Percentiles rank a stretch among this genome's conserved stretches.
phyloP scores from a whole-genome alignment of 2,888 invertebrate genomes.

The Prenolepis imparis region DNA sequence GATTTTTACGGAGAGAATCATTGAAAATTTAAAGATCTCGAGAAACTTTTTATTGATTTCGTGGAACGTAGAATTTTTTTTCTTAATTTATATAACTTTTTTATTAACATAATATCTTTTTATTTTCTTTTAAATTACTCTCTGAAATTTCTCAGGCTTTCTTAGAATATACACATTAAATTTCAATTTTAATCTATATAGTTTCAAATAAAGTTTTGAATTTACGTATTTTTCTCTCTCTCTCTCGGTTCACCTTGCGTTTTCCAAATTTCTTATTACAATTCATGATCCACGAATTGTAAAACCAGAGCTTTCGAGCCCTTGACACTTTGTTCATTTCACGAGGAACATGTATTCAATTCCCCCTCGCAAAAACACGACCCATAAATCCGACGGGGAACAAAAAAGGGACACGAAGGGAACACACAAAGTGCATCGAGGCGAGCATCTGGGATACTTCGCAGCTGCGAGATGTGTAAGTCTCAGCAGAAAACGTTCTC shows the following conservation, averaged over 20 bases:
- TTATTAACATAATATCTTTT: neutral
- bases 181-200: neutral
- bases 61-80: neutral
- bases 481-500: constrained; percentile 58
- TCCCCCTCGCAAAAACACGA: constrained; percentile 39
- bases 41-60: neutral
- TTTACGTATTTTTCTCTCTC: neutral
- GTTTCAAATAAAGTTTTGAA: neutral
- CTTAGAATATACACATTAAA: neutral
- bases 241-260: neutral
- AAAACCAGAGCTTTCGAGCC: neutral
- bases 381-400: constrained; percentile 35
- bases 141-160: neutral
- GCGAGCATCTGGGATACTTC: constrained; percentile 56
- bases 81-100: neutral
- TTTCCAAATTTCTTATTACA: neutral
- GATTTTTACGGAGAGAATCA: neutral
- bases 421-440: constrained; percentile 53
- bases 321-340: constrained; percentile 33
- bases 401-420: constrained; percentile 32
- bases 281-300: neutral
- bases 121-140: neutral
- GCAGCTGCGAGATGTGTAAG: constrained; percentile 56
- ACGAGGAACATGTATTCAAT: constrained; percentile 43
- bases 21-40: neutral